Conservation (phyloP, 2,113 vertebrate genomes). For the Chaetodon auriga region DNA sequence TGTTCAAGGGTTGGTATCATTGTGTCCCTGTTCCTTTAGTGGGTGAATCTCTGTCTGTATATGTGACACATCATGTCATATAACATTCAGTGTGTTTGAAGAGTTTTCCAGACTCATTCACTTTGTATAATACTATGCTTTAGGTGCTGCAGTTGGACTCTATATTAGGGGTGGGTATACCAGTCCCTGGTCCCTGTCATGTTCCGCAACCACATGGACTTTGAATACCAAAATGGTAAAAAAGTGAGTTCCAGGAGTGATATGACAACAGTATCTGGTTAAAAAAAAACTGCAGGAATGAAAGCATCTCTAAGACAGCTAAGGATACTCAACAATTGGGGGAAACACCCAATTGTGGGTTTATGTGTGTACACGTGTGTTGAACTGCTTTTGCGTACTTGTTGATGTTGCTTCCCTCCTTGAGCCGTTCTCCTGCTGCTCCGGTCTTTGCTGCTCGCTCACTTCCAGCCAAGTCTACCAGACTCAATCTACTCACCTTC, state of each 20-base stretch:
- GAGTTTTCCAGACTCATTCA: not conserved
- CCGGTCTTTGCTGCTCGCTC: constrained; percentile 97
- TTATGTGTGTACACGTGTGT: not conserved
- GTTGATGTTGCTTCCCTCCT: constrained; percentile 99
- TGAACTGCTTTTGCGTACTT: constrained; percentile 83
- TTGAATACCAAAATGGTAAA: no score
- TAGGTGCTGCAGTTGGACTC: not conserved
- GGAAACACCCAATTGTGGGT: not conserved
- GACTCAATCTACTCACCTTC: constrained; percentile 96
- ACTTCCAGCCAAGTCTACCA: constrained; percentile 97
- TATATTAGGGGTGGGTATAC: no score
- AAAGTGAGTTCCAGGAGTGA: not conserved
- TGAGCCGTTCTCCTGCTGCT: constrained; percentile 95
- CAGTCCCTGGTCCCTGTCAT: no score
- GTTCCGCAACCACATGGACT: no score
- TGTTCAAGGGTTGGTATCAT: not conserved
- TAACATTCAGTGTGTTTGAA: not conserved
- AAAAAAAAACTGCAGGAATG: not conserved
- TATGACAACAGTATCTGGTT: no score
- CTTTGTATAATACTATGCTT: not conserved
- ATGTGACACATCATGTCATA: no score
- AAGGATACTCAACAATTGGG: not conserved
- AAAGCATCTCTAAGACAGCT: not conserved
- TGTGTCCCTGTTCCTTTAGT: not conserved
- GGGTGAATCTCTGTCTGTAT: not conserved